These are phyloP conservation scores for Seriola aureovittata DNA, from an alignment of 2,113 vertebrate species.

Conservation along the genomic window DNA sequence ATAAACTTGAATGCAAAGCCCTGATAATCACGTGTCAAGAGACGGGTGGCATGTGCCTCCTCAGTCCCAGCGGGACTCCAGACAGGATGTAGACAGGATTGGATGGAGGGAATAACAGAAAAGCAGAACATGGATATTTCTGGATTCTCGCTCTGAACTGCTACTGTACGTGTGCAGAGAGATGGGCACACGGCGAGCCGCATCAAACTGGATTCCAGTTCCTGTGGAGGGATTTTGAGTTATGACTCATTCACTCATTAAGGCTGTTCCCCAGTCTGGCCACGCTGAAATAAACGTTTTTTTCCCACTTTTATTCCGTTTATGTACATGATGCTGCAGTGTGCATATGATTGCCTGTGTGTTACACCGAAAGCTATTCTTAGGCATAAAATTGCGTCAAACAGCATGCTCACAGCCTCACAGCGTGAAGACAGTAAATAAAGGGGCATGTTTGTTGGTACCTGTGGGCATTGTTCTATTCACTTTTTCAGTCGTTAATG, in stretches of 20 bases:
- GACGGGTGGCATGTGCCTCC: slow-evolving; percentile 50
- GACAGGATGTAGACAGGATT: slow-evolving; percentile 39
- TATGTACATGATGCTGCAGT: slow-evolving; percentile 20
- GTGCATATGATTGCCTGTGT: slow-evolving; percentile 25
- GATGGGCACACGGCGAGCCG: slow-evolving; percentile 25
- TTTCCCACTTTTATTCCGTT: not conserved
- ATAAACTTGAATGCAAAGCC: not conserved
- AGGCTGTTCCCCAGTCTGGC: slow-evolving; percentile 60
- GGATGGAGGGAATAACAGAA: slow-evolving; percentile 53
- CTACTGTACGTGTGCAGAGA: slow-evolving; percentile 32
- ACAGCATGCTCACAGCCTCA: slow-evolving; percentile 8
- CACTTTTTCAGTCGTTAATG: slow-evolving; percentile 3
- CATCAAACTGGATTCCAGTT: slow-evolving; percentile 64
- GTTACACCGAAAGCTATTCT: slow-evolving; percentile 41
- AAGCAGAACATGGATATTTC: slow-evolving; percentile 56
- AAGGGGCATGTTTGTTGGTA: slow-evolving; percentile 7
- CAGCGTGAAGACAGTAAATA: slow-evolving; percentile 21
- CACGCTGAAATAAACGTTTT: slow-evolving; percentile 45
- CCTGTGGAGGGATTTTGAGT: slow-evolving; percentile 54
- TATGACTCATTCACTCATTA: slow-evolving; percentile 76
- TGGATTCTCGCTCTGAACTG: slow-evolving; percentile 46
- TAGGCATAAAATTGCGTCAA: slow-evolving; percentile 25
- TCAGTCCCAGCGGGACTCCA: slow-evolving; percentile 45
- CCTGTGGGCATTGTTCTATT: slow-evolving; percentile 19
- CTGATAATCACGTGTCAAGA: slow-evolving; percentile 47